Conservation (phyloP, 2,888 invertebrate species). For the Hirudinaria manillensis region DNA sequence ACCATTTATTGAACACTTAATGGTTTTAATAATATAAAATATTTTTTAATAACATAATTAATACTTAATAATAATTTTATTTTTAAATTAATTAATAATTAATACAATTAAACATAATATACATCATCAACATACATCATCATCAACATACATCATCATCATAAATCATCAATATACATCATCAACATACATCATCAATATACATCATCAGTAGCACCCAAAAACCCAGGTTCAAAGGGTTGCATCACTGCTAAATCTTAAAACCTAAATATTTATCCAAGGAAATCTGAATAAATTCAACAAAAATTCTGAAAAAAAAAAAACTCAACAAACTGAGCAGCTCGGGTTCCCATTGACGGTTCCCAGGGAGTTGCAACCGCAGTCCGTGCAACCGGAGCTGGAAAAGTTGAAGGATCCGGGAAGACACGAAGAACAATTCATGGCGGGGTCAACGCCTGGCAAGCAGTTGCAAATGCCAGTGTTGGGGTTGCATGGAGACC, state of each 20-base stretch:
- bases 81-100: background rate
- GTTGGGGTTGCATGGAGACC: conserved; percentile 42
- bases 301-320: too few species aligned
- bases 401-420: conserved; percentile 40
- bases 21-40: background rate
- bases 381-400: conserved; percentile 41
- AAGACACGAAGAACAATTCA: conserved; percentile 40
- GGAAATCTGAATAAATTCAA: too few species aligned
- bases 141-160: too few species aligned
- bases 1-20: too few species aligned
- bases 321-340: conserved; percentile 12
- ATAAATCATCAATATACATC: too few species aligned
- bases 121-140: too few species aligned
- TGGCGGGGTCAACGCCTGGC: conserved; percentile 39
- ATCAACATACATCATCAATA: too few species aligned
- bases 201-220: too few species aligned
- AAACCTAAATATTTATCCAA: too few species aligned
- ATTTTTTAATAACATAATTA: background rate
- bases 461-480: conserved; percentile 43
- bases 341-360: background rate
- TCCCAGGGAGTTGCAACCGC: conserved; percentile 37
- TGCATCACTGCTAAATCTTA: too few species aligned
- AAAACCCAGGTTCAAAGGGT: too few species aligned
- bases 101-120: too few species aligned
- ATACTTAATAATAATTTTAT: background rate